Evolutionary conservation across 2,888 invertebrate species (phyloP).

Genomic region (Troides aeacus): DNA sequence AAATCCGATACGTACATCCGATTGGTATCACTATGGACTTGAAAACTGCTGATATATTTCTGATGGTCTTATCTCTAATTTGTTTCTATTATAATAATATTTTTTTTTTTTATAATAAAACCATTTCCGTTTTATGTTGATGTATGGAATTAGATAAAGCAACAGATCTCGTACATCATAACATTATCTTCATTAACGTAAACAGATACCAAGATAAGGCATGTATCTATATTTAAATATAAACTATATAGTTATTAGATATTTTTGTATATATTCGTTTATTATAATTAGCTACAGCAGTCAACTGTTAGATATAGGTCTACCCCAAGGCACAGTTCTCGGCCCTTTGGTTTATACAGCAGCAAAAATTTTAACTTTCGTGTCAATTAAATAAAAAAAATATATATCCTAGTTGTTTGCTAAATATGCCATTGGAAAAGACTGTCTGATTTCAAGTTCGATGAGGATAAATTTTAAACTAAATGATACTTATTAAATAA

Average conservation of each 20-base stretch:
- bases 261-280: neutral
- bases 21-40: slow-evolving; percentile 8
- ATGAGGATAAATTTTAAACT: too few species aligned
- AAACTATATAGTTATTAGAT: neutral
- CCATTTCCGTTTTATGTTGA: neutral
- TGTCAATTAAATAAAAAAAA: neutral
- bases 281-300: neutral
- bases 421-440: too few species aligned
- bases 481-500: too few species aligned
- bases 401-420: too few species aligned
- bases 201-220: neutral
- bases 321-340: neutral
- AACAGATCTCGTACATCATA: neutral
- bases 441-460: too few species aligned
- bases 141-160: neutral
- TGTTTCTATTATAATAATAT: slow-evolving; percentile 1
- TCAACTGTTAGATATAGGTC: neutral
- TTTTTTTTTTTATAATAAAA: neutral
- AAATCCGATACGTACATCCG: slow-evolving; percentile 11
- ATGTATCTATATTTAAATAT: neutral
- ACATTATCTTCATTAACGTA: neutral
- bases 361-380: neutral
- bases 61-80: neutral
- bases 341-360: neutral
- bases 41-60: neutral